A percentile compares a stretch with the other conserved stretches of the same genome.
phyloP scores from a whole-genome alignment of 1,140 invertebrate genomes.

The Cardiocondyla obscurior region DNA sequence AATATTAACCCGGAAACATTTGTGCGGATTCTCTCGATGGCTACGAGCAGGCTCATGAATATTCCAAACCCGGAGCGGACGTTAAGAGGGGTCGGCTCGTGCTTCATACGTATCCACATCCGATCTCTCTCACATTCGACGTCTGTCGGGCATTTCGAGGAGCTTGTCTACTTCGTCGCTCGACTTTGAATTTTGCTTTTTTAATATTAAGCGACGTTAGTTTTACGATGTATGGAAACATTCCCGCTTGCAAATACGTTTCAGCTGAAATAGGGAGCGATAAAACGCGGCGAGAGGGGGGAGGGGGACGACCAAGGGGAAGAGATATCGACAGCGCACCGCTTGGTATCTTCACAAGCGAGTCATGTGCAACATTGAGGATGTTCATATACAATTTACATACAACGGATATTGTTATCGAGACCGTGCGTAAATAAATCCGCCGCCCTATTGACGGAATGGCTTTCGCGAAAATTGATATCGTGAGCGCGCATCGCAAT shows the following conservation, averaged over 20 bases:
- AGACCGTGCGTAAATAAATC: slow-evolving; percentile 40
- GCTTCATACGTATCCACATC: slow-evolving; percentile 53
- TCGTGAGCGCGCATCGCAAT: slow-evolving; percentile 7
- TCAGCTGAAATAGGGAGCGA: background rate
- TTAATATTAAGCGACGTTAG: slow-evolving; percentile 21
- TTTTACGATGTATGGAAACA: slow-evolving; percentile 1
- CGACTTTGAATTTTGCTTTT: slow-evolving; percentile 20
- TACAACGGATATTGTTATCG: slow-evolving; percentile 46
- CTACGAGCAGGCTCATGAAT: slow-evolving; percentile 67
- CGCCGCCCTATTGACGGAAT: background rate
- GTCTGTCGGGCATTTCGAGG: slow-evolving; percentile 59
- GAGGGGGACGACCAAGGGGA: background rate
- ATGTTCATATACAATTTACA: slow-evolving; percentile 32
- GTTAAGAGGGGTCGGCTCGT: slow-evolving; percentile 60
- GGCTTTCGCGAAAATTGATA: slow-evolving; percentile 40
- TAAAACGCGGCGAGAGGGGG: background rate
- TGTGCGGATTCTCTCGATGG: slow-evolving; percentile 63
- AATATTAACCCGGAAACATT: slow-evolving; percentile 70
- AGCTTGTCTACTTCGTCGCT: slow-evolving; percentile 6
- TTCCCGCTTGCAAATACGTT: background rate
- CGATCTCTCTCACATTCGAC: slow-evolving; percentile 65
- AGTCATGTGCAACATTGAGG: slow-evolving; percentile 25
- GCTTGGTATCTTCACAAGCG: background rate
- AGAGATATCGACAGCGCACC: slow-evolving; percentile 2
- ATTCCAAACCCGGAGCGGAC: slow-evolving; percentile 55